Evolutionary conservation across 1,140 invertebrate species (phyloP).

Genomic region (Zaprionus kolodkinae): DNA sequence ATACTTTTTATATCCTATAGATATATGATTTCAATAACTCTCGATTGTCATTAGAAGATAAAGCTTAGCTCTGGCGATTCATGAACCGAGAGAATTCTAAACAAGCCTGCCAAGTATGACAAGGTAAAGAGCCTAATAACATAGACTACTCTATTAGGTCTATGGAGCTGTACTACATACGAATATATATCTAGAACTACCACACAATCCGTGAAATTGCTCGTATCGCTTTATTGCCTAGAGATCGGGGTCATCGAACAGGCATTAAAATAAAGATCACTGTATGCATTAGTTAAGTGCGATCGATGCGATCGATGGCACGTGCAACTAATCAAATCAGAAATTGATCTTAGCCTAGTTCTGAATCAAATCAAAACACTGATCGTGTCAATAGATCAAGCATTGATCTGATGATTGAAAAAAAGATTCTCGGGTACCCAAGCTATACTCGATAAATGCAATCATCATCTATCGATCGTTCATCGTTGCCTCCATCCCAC

Average conservation of each 20-base stretch:
- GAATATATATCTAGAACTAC: not conserved
- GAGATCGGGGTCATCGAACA: conserved; percentile 3
- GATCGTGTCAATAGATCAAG: not conserved
- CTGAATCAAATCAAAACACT: not conserved
- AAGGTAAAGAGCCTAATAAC: not conserved
- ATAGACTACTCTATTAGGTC: not conserved
- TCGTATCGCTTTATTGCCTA: not conserved
- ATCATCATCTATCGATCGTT: not conserved
- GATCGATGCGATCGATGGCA: not conserved
- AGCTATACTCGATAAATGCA: conserved; percentile 4
- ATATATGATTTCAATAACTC: not conserved
- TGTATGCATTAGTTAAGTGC: not conserved
- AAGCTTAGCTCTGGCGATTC: not conserved
- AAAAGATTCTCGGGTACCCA: not conserved
- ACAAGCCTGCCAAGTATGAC: not conserved
- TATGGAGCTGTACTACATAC: not conserved
- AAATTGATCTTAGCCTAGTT: not conserved
- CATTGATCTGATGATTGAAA: not conserved
- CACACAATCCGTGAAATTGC: not conserved
- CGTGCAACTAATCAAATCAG: not conserved
- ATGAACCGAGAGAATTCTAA: not conserved
- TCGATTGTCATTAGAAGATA: not conserved
- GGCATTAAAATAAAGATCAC: not conserved
- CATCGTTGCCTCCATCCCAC: not conserved
- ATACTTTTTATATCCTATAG: not conserved